These are phyloP conservation scores for Catocala fraxini DNA, from an alignment of 2,888 invertebrate genomes.

Conservation along the genomic window DNA sequence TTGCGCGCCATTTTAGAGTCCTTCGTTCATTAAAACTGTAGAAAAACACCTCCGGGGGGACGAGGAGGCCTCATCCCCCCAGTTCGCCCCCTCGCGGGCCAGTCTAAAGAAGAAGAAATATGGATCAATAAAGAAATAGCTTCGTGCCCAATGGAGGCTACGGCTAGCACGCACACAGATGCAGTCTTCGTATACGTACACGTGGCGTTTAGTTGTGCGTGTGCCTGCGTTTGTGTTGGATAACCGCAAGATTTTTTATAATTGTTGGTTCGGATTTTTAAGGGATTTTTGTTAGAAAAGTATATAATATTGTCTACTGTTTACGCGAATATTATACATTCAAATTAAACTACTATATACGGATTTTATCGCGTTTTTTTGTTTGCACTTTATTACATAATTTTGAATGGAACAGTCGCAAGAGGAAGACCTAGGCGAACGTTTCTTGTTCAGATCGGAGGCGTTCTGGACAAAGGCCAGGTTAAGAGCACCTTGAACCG, in stretches of 20 bases:
- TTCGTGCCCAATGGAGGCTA: constrained; percentile 84
- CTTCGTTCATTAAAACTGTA: constrained; percentile 86
- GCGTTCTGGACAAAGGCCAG: too few species aligned
- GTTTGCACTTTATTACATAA: too few species aligned
- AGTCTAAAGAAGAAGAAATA: constrained; percentile 88
- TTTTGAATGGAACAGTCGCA: too few species aligned
- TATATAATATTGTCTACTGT: too few species aligned
- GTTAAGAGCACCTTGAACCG: too few species aligned
- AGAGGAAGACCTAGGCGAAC: too few species aligned
- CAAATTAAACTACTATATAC: too few species aligned
- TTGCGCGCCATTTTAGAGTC: constrained; percentile 72
- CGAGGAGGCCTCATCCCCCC: constrained; percentile 38
- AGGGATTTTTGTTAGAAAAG: constrained; percentile 36
- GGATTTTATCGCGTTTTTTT: too few species aligned
- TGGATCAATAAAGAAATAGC: constrained; percentile 88
- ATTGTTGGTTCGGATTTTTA: constrained; percentile 43
- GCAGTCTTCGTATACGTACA: constrained; percentile 53
- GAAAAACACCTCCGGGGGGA: constrained; percentile 81
- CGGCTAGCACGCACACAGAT: constrained; percentile 80
- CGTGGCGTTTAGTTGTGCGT: constrained; percentile 49
- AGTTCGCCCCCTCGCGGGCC: constrained; percentile 61
- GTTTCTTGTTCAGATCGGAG: too few species aligned
- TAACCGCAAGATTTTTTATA: constrained; percentile 61
- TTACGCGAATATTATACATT: too few species aligned
- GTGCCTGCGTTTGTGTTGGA: constrained; percentile 53